phyloP scores from a whole-genome alignment of 2,113 vertebrate genomes.

The Stegostoma tigrinum region DNA sequence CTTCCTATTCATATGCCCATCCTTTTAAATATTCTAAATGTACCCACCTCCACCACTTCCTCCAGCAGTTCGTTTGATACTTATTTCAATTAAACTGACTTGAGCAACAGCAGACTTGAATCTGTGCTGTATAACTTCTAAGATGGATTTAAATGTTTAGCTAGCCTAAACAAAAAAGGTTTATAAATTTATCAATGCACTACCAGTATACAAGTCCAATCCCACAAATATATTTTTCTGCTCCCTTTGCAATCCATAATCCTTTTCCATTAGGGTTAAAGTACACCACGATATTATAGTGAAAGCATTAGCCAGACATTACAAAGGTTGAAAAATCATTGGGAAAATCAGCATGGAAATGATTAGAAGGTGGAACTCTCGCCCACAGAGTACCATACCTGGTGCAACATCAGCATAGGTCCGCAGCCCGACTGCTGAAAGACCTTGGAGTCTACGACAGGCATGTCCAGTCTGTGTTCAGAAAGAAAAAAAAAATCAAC shows the following conservation, averaged over 20 bases:
- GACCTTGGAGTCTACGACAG: conserved; percentile 69
- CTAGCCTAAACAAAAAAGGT: too few species aligned
- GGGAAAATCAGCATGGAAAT: neutral
- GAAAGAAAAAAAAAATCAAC: neutral
- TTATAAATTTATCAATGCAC: too few species aligned
- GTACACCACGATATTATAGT: neutral
- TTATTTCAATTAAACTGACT: neutral
- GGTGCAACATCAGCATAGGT: conserved; percentile 77
- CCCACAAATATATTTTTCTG: neutral
- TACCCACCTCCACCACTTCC: too few species aligned
- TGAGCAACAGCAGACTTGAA: neutral
- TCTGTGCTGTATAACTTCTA: neutral
- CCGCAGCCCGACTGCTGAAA: conserved; percentile 62
- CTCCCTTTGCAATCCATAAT: neutral
- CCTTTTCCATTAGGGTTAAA: neutral
- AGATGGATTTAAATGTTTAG: too few species aligned
- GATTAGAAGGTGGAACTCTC: too few species aligned
- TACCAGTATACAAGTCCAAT: neutral
- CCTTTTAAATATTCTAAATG: too few species aligned
- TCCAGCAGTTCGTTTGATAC: too few species aligned
- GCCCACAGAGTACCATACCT: conserved; percentile 54
- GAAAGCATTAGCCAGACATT: neutral
- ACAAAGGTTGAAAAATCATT: neutral
- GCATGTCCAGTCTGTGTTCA: conserved; percentile 45
- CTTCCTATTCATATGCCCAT: too few species aligned